Conservation (phyloP, 2,797 vertebrate species). For the Cercopithecus neglectus region DNA sequence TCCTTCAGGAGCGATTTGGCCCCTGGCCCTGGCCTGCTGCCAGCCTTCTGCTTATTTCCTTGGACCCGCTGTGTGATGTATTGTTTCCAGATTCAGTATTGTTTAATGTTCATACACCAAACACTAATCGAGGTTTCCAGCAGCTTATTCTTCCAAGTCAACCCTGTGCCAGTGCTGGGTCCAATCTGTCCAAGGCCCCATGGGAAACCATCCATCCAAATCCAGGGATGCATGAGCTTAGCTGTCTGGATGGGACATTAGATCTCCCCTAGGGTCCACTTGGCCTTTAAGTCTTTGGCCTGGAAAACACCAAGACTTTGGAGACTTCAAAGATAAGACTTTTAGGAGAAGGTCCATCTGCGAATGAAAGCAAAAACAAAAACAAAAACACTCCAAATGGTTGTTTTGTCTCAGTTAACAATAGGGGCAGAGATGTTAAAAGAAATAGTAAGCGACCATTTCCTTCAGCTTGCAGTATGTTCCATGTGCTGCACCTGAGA, state of each 20-base stretch:
- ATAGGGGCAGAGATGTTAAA: background rate
- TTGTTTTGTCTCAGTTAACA: constrained; percentile 1
- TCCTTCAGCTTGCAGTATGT: background rate
- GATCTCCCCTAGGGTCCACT: background rate
- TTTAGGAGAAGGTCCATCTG: constrained; percentile 40
- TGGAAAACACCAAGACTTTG: background rate
- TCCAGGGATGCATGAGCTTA: background rate
- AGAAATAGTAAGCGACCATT: background rate
- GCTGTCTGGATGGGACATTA: background rate
- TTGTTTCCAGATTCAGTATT: constrained; percentile 64
- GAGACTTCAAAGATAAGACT: background rate
- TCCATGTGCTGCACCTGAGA: background rate
- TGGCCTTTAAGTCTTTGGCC: constrained; percentile 26
- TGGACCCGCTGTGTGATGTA: constrained; percentile 15
- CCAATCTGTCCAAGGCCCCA: constrained; percentile 52
- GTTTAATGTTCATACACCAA: constrained; percentile 65
- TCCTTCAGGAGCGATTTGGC: constrained; percentile 53
- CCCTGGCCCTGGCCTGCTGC: constrained; percentile 57
- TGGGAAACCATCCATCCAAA: constrained; percentile 39
- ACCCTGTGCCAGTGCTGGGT: background rate
- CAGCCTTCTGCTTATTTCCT: constrained; percentile 63
- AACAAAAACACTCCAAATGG: background rate
- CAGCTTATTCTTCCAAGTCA: background rate
- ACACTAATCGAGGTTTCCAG: constrained; percentile 52
- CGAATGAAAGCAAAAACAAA: constrained; percentile 11